phyloP scores from a whole-genome alignment of 2,113 vertebrate species.

The Pholis gunnellus region DNA sequence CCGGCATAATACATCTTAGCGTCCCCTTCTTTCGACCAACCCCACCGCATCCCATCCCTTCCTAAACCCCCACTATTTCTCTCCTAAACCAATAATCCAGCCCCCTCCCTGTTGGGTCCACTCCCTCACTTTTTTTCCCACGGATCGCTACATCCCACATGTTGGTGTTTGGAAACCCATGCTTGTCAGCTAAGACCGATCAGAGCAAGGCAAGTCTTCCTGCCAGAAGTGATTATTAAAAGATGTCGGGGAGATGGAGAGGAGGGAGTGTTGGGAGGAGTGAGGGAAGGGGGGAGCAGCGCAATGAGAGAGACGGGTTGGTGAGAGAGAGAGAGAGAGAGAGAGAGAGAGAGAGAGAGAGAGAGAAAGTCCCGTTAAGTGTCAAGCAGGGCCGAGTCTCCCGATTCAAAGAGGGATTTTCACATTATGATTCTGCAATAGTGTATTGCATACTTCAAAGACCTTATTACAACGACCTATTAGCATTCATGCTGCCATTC shows the following conservation, averaged over 20 bases:
- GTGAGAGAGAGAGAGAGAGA: slow-evolving; percentile 10
- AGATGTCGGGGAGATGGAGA: slow-evolving; percentile 59
- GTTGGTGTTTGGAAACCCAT: slow-evolving; percentile 73
- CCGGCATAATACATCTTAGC: background rate
- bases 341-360: slow-evolving; percentile 9
- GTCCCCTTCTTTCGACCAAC: slow-evolving; percentile 9
- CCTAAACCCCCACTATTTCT: slow-evolving; percentile 47
- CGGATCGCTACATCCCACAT: slow-evolving; percentile 70
- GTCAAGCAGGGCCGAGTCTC: slow-evolving; percentile 70
- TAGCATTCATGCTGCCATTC: slow-evolving; percentile 88
- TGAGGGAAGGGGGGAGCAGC: background rate
- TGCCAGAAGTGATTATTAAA: slow-evolving; percentile 78
- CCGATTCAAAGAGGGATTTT: slow-evolving; percentile 84
- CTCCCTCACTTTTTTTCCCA: slow-evolving; percentile 75
- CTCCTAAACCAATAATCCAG: slow-evolving; percentile 79
- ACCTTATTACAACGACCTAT: slow-evolving; percentile 83
- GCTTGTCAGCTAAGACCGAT: slow-evolving; percentile 73
- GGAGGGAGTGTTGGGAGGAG: background rate
- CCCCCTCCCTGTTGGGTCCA: slow-evolving; percentile 62
- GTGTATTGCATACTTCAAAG: slow-evolving; percentile 87
- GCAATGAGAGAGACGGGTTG: slow-evolving; percentile 47
- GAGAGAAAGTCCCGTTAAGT: slow-evolving; percentile 28
- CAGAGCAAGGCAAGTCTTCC: slow-evolving; percentile 68
- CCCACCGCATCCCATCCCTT: slow-evolving; percentile 2
- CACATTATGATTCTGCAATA: slow-evolving; percentile 83